phyloP scores from a whole-genome alignment of 1,140 invertebrate species.

The Pseudomyrmex pallidus region DNA sequence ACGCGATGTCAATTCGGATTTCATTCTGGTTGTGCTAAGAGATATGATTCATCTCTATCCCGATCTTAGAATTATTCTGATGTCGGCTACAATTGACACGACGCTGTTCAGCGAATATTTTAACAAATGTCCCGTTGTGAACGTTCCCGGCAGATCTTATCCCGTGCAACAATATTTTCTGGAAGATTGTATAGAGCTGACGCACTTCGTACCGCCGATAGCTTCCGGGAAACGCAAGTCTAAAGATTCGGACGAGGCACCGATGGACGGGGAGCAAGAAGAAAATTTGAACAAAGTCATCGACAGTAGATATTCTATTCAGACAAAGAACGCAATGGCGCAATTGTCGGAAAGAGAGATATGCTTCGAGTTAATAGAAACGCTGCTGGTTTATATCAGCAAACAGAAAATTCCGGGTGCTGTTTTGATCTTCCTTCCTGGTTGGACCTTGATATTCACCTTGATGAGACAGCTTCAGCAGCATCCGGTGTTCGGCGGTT shows the following conservation, averaged over 20 bases:
- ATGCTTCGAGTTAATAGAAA: conserved; percentile 96
- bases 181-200: conserved; percentile 94
- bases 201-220: conserved; percentile 91
- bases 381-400: conserved; percentile 92
- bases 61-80: conserved; percentile 96
- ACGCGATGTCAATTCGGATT: conserved; percentile 98
- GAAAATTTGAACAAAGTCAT: conserved; percentile 91
- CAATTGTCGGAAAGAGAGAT: conserved; percentile 95
- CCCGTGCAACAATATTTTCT: conserved; percentile 95
- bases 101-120: conserved; percentile 96
- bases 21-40: conserved; percentile 96
- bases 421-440: conserved; percentile 96
- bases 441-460: conserved; percentile 97
- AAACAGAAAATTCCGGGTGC: conserved; percentile 91
- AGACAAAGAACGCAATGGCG: conserved; percentile 90
- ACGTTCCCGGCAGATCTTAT: conserved; percentile 92
- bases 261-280: conserved; percentile 88
- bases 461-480: conserved; percentile 94
- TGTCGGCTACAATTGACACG: conserved; percentile 99
- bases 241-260: conserved; percentile 88
- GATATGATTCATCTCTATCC: conserved; percentile 97
- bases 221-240: conserved; percentile 89
- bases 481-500: conserved; percentile 91
- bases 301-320: conserved; percentile 77
- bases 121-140: conserved; percentile 93